Base-by-base conservation (phyloP, 2,888 invertebrate species). In the Metallyticus violacea region DNA sequence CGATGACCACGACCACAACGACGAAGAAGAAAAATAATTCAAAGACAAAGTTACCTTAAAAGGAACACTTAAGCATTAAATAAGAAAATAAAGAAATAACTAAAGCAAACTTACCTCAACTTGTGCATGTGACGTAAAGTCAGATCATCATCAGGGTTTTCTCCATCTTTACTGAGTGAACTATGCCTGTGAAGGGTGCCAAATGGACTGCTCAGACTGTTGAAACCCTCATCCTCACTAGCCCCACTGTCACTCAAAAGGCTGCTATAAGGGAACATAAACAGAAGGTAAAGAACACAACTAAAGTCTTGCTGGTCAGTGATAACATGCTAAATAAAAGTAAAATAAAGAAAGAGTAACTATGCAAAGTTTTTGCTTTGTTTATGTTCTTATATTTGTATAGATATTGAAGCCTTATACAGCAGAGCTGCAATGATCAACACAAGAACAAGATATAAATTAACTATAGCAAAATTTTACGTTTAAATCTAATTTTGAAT, bases 81-180 rank as follows among this genome's bases (percentile, higher is more conserved):
- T n/a, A n/a, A n/a, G n/a, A n/a, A n/a, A n/a, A n/a, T n/a, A n/a
- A n/a, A n/a, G n/a, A n/a, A n/a, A 26, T 27, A 26, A 7, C 29
- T 28, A 26, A 26, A 40, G 15, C 22, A n/a, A 7, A 81, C 40
- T 79, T 90, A 94, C 95, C 96, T 94, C 88, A 96, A 92, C 88
- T 95, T 93, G 91, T 96, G 95, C 93, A 95, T 94, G 89, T 94
- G 94, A 87, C 85, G 84, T 40, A 94, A 93, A 87, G 85, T 30
- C 26, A 62, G 28, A n/a, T 88, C 87, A 9, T 87, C 88, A 77
- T 85, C 87, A 81, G 85, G 85, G 88, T 93, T 94, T 88, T 95
- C 95, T 89, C 93, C 93, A 88, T 94, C 94, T 89, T 93, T 92
- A 86, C 92, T 93, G 86, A 93, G 93, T 83, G 94, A 94, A 89